These are phyloP conservation scores for Drosophila testacea DNA, from an alignment of 2,888 invertebrate species.

Conservation along the genomic window DNA sequence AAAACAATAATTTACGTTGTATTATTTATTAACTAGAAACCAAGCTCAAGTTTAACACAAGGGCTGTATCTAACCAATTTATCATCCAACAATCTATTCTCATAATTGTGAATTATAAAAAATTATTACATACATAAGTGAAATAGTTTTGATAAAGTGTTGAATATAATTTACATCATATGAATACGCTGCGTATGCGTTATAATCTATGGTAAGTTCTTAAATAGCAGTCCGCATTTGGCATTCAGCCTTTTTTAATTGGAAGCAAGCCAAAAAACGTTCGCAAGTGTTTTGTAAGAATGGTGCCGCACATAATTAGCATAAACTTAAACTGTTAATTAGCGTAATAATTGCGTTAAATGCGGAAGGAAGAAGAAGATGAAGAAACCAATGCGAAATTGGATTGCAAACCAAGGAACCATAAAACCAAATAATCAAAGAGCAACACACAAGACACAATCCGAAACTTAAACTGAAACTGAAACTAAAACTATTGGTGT, in stretches of 20 bases:
- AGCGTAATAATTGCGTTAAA: conserved; percentile 76
- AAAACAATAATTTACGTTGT: background rate
- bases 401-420: conserved; percentile 35
- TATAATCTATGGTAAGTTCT: conserved; percentile 11
- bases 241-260: conserved; percentile 43
- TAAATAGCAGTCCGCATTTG: conserved; percentile 14
- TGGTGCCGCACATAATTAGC: conserved; percentile 64
- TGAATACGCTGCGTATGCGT: conserved; percentile 34
- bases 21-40: background rate
- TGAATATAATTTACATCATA: background rate
- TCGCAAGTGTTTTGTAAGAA: conserved; percentile 46
- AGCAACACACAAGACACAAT: conserved; percentile 30
- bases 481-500: conserved; percentile 74
- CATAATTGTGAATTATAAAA: background rate
- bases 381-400: conserved; percentile 31
- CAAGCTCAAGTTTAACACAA: background rate
- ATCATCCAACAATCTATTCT: background rate
- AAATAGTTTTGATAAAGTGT: background rate
- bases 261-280: conserved; percentile 16
- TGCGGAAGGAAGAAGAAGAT: conserved; percentile 38
- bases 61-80: background rate
- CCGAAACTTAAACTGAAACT: conserved; percentile 51
- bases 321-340: conserved; percentile 78
- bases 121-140: background rate
- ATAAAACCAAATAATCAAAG: conserved; percentile 16